Conservation (phyloP, 2,113 vertebrate species). For the Protobothrops mucrosquamatus region DNA sequence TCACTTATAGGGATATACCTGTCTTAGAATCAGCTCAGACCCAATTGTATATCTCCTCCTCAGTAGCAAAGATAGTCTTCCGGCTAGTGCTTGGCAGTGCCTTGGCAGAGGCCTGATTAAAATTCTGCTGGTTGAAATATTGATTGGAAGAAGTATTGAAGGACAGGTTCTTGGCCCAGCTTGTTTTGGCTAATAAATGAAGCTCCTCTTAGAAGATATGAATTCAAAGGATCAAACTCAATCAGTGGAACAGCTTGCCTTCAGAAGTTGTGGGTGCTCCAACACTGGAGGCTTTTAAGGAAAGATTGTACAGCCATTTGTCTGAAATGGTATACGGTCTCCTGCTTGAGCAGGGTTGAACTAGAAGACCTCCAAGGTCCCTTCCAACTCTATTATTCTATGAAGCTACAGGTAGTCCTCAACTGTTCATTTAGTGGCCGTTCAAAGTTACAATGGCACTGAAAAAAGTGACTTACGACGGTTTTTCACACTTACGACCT, state of each 20-base stretch:
- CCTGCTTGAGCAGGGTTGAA: neutral
- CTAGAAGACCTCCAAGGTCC: no score
- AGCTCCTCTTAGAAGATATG: neutral
- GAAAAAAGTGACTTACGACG: no score
- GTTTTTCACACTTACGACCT: no score
- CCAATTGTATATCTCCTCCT: neutral
- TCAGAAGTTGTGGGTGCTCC: neutral
- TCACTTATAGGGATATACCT: neutral
- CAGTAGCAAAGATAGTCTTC: neutral
- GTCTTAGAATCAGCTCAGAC: neutral
- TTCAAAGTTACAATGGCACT: no score
- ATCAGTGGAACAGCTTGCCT: neutral
- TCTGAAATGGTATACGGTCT: neutral
- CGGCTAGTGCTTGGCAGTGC: neutral
- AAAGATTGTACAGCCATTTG: neutral
- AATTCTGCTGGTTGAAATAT: neutral
- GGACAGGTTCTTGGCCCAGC: neutral
- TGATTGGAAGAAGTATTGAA: neutral
- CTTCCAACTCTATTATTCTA: no score
- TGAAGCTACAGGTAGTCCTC: no score
- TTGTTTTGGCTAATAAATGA: neutral
- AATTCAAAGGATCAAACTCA: neutral
- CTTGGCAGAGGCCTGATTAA: neutral
- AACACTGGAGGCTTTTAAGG: no score
- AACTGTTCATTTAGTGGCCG: no score